Evolutionary conservation across 1,140 invertebrate species (phyloP).

Genomic region (Apis mellifera): DNA sequence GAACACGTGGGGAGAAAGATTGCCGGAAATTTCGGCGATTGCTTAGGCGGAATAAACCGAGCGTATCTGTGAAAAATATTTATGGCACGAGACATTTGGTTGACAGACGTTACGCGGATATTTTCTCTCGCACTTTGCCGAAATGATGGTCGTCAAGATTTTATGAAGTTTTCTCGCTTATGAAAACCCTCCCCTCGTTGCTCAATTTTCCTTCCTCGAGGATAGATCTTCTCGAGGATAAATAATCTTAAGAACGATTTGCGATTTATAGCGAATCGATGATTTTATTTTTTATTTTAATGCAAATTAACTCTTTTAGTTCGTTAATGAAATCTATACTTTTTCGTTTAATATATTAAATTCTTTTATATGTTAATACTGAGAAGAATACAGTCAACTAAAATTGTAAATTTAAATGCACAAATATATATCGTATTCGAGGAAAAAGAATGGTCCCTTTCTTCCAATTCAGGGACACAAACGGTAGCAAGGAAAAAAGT

Average conservation of each 20-base stretch:
- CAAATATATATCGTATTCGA: neutral
- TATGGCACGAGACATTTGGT: slow-evolving; percentile 8
- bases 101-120: slow-evolving; percentile 3
- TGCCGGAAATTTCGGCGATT: slow-evolving; percentile 1
- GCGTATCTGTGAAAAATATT: slow-evolving; percentile 12
- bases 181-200: neutral
- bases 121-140: neutral
- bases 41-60: slow-evolving; percentile 3
- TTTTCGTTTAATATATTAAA: no score
- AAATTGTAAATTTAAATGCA: no score
- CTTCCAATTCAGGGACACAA: neutral
- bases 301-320: no score
- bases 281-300: neutral
- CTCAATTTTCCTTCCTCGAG: neutral
- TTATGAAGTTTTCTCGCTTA: neutral
- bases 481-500: neutral
- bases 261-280: neutral
- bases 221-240: neutral
- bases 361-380: no score
- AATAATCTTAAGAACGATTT: neutral
- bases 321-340: no score
- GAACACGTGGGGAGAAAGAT: neutral
- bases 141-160: neutral
- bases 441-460: neutral
- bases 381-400: no score